Evolutionary conservation across 2,888 invertebrate species (phyloP).

Genomic region (Imbricaverruca yamaguchii): DNA sequence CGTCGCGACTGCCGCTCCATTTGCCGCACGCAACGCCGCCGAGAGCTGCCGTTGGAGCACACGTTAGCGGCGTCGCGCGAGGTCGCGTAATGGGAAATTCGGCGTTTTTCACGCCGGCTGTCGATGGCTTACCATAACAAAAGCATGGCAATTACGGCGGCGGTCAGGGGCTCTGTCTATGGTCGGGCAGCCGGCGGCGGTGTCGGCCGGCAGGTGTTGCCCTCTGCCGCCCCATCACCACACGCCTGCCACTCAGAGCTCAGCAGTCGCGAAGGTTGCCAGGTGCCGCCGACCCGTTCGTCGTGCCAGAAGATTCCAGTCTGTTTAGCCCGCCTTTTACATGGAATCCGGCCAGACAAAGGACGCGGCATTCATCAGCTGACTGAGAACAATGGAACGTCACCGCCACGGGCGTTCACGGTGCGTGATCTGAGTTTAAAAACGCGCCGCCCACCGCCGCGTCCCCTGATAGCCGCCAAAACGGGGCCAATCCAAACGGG

Average conservation of each 20-base stretch:
- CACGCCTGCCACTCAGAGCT: too few species aligned
- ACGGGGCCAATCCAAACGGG: neutral
- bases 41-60: neutral
- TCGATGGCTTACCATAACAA: neutral
- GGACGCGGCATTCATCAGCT: neutral
- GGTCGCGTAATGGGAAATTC: neutral
- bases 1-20: neutral
- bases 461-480: neutral
- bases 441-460: neutral
- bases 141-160: constrained; percentile 3
- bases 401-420: neutral
- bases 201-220: neutral
- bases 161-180: neutral
- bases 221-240: neutral
- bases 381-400: neutral
- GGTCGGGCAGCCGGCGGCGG: neutral
- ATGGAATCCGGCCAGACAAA: neutral
- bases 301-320: neutral
- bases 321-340: neutral
- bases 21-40: neutral
- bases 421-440: neutral
- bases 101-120: neutral
- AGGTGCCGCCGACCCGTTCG: neutral
- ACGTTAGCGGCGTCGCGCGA: neutral
- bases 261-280: too few species aligned